A percentile compares a stretch with the other conserved stretches of the same genome.
These are phyloP conservation scores for Gallinago stenura DNA, from an alignment of 2,797 vertebrate species.

Conservation along the genomic window DNA sequence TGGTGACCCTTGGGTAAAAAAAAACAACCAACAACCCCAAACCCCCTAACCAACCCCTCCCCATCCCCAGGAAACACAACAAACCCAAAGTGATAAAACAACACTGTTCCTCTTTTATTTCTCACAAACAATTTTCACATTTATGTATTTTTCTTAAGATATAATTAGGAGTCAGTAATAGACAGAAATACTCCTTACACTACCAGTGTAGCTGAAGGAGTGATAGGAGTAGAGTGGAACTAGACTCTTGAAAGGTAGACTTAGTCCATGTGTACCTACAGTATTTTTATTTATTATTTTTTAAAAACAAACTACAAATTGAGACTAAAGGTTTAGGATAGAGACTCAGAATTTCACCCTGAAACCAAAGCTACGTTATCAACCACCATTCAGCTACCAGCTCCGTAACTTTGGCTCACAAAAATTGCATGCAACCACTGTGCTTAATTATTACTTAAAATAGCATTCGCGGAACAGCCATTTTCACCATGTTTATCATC, in stretches of 20 bases:
- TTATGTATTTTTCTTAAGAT: background rate
- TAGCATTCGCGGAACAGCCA: slow-evolving; percentile 29
- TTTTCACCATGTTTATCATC: slow-evolving; percentile 56
- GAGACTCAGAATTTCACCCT: background rate
- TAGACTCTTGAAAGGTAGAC: background rate
- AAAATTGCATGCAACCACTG: slow-evolving; percentile 3
- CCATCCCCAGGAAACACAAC: background rate
- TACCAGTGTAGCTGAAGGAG: too few relatives aligned
- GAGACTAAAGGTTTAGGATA: background rate
- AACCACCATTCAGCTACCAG: background rate
- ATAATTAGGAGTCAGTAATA: background rate
- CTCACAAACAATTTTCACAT: background rate
- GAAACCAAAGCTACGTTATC: background rate
- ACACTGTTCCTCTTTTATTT: background rate
- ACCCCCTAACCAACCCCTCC: background rate
- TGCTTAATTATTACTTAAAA: slow-evolving; percentile 55
- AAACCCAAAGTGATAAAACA: background rate
- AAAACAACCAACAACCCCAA: too few relatives aligned
- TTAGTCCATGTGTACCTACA: background rate
- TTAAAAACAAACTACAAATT: background rate
- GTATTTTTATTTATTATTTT: background rate
- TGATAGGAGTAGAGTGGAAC: background rate
- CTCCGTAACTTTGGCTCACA: slow-evolving; percentile 8
- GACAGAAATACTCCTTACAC: background rate
- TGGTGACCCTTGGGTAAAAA: background rate